Evolutionary conservation across 2,888 invertebrate species (phyloP).

Genomic region (Tachystola acroxantha): DNA sequence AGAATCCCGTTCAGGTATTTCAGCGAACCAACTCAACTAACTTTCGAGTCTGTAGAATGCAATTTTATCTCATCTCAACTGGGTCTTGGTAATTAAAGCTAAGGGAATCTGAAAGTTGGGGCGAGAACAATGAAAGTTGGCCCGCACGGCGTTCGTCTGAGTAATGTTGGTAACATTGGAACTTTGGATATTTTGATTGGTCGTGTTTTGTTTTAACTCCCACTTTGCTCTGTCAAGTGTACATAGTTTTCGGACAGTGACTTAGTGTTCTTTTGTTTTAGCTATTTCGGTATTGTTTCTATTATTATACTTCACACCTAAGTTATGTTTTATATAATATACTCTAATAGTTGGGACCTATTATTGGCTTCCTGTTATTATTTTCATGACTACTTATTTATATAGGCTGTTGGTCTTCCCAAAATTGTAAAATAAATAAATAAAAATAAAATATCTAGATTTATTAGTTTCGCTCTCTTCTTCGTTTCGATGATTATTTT

Average conservation of each 20-base stretch:
- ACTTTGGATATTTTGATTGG: constrained; percentile 8
- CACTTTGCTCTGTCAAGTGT: neutral
- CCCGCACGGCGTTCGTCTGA: constrained; percentile 16
- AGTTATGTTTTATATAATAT: no score
- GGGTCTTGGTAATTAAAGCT: constrained; percentile 30
- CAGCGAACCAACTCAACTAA: neutral
- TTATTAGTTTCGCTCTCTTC: no score
- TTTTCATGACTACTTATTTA: no score
- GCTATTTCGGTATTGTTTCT: no score
- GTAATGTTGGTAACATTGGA: constrained; percentile 14
- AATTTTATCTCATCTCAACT: constrained; percentile 28
- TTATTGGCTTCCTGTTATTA: no score
- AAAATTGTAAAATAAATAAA: no score
- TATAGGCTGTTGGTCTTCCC: no score
- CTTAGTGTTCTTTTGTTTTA: neutral
- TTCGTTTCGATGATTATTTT: no score
- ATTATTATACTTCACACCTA: no score
- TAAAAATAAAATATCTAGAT: no score
- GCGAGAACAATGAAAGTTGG: constrained; percentile 15
- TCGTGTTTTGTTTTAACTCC: constrained; percentile 6
- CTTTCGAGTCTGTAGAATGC: constrained; percentile 20
- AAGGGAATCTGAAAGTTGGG: constrained; percentile 26
- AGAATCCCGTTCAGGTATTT: neutral
- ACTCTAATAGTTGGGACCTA: no score
- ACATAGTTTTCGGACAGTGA: neutral